phyloP scores from a whole-genome alignment of 2,888 invertebrate genomes.

The Melieria omissa region DNA sequence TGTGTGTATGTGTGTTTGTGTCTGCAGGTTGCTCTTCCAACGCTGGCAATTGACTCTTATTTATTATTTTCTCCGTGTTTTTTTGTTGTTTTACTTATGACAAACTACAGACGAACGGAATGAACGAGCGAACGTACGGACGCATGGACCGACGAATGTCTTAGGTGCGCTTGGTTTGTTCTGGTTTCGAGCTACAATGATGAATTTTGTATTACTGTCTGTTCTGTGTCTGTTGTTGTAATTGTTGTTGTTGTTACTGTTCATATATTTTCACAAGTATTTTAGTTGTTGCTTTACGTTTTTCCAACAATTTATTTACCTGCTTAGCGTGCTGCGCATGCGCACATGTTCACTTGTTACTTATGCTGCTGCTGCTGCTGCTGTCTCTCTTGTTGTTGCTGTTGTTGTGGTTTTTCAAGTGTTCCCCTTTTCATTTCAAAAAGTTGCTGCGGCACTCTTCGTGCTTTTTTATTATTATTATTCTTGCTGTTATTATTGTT shows the following conservation, averaged over 20 bases:
- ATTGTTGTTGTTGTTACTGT: conserved; percentile 7
- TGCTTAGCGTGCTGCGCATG: conserved; percentile 40
- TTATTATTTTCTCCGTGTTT: too few relatives aligned
- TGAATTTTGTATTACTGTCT: conserved; percentile 8
- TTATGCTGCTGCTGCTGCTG: conserved; percentile 33
- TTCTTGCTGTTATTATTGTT: conserved; percentile 14
- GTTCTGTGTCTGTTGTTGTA: conserved; percentile 1
- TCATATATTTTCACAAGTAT: conserved; percentile 13
- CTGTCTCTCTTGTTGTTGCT: conserved; percentile 19
- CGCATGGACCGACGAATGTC: background rate
- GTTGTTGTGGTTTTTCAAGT: conserved; percentile 13
- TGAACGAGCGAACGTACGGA: too few relatives aligned
- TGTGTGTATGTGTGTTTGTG: background rate
- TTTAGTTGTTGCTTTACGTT: conserved; percentile 18
- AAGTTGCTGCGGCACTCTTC: conserved; percentile 19
- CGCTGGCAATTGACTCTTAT: too few relatives aligned
- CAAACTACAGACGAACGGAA: too few relatives aligned
- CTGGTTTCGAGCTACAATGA: background rate
- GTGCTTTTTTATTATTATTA: conserved; percentile 14
- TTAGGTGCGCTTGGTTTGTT: conserved; percentile 10
- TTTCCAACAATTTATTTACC: background rate
- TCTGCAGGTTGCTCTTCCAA: too few relatives aligned
- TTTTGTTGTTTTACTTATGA: too few relatives aligned
- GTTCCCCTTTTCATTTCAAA: conserved; percentile 7
- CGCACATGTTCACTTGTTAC: conserved; percentile 42